Evolutionary conservation across 2,797 vertebrate genomes (phyloP).

Genomic region (Zenarchopterus dispar): DNA sequence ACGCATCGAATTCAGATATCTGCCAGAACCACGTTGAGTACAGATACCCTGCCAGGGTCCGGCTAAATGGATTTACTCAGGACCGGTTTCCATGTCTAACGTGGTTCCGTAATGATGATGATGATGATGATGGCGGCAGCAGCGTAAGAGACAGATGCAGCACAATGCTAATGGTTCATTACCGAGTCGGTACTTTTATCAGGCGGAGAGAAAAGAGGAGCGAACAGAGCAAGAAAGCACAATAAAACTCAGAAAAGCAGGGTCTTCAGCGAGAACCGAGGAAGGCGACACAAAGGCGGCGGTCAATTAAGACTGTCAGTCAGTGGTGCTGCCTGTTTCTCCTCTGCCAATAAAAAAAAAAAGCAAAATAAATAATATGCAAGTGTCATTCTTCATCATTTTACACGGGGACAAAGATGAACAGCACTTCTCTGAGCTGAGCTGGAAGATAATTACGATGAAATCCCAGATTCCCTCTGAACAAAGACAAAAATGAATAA

Average conservation of each 20-base stretch:
- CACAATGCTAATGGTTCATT: constrained; percentile 64
- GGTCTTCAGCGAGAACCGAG: constrained; percentile 18
- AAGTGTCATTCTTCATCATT: constrained; percentile 24
- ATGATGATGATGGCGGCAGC: not conserved
- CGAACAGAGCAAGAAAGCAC: constrained; percentile 24
- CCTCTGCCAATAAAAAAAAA: constrained; percentile 9
- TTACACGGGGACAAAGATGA: not conserved
- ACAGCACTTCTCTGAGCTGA: not conserved
- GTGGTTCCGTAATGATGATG: constrained; percentile 51
- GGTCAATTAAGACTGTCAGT: constrained; percentile 34
- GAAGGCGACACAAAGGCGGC: constrained; percentile 30
- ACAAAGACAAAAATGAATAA: constrained; percentile 3
- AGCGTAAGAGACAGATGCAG: constrained; percentile 46
- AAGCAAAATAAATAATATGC: constrained; percentile 4
- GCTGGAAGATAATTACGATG: constrained; percentile 13
- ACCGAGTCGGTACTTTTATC: constrained; percentile 56
- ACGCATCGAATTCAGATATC: constrained; percentile 45
- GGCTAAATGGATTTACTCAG: constrained; percentile 50
- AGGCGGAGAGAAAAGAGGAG: constrained; percentile 29
- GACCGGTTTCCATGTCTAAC: constrained; percentile 58
- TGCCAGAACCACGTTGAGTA: constrained; percentile 33
- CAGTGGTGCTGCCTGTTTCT: not conserved
- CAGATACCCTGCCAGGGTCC: constrained; percentile 45
- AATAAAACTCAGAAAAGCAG: constrained; percentile 24
- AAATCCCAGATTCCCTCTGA: constrained; percentile 19